These are phyloP conservation scores for Equus quagga DNA, from an alignment of 2,113 vertebrate species.

Conservation along the genomic window DNA sequence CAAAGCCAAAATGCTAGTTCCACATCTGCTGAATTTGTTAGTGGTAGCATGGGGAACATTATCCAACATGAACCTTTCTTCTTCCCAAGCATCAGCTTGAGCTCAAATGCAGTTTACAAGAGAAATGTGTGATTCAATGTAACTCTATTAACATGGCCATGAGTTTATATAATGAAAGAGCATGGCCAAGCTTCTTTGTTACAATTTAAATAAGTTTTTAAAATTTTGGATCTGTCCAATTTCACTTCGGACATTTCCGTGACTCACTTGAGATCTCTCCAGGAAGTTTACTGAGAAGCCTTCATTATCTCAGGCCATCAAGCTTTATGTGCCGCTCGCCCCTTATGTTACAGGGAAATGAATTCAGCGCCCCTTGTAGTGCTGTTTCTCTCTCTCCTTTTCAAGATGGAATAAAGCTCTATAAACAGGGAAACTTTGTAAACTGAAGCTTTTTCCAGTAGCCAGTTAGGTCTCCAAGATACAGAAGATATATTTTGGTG, in stretches of 20 bases:
- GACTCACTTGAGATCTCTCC: neutral
- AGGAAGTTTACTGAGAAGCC: neutral
- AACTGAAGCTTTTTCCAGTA: conserved; percentile 4
- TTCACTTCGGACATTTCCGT: neutral
- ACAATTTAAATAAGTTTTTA: neutral
- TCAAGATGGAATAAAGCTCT: neutral
- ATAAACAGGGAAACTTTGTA: conserved; percentile 24
- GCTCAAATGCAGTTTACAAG: neutral
- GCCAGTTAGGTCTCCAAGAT: neutral
- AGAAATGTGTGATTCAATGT: neutral
- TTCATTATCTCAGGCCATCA: neutral
- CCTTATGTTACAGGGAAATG: neutral
- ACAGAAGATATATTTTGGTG: neutral
- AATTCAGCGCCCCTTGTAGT: neutral
- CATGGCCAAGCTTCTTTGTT: neutral
- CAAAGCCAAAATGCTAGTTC: conserved; percentile 24
- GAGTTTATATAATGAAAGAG: neutral
- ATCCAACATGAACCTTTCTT: neutral
- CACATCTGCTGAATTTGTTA: neutral
- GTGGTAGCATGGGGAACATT: neutral
- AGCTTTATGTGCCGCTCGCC: neutral
- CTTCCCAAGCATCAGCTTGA: neutral
- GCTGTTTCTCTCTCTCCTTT: neutral
- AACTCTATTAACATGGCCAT: neutral
- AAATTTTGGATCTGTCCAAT: neutral